A percentile compares a stretch with the other conserved stretches of the same genome.
phyloP scores from a whole-genome alignment of 2,888 invertebrate species.

The Gymnoscelis rufifasciata region DNA sequence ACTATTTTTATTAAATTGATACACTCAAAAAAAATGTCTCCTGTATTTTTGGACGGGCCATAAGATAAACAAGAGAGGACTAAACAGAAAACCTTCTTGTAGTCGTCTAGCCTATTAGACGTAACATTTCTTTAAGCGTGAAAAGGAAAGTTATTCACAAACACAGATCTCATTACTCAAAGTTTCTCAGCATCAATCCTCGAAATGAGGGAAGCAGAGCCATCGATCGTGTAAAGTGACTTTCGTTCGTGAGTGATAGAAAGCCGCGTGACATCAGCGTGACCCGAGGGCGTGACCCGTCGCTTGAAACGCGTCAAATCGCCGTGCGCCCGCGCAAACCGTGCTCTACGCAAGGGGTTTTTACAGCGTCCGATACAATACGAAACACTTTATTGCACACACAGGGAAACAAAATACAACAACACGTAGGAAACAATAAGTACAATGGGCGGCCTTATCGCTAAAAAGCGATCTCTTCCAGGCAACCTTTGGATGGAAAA shows the following conservation, averaged over 20 bases:
- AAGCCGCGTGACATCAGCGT: slow-evolving; percentile 72
- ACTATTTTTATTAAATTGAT: no score
- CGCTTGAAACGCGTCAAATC: slow-evolving; percentile 75
- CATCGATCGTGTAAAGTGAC: slow-evolving; percentile 43
- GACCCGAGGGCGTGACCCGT: slow-evolving; percentile 68
- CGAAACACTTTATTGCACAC: not conserved
- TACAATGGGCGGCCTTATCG: no score
- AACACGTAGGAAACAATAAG: no score
- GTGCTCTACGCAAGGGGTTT: slow-evolving; percentile 44
- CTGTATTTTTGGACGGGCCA: no score
- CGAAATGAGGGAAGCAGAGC: slow-evolving; percentile 20
- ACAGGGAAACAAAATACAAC: no score
- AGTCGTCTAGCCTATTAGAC: no score
- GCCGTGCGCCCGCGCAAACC: slow-evolving; percentile 68
- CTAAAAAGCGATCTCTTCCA: no score
- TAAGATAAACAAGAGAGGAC: no score
- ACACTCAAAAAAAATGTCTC: no score
- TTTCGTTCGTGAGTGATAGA: slow-evolving; percentile 65
- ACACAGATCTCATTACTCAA: slow-evolving; percentile 9
- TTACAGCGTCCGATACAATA: slow-evolving; percentile 33
- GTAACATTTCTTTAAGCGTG: not conserved
- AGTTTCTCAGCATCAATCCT: slow-evolving; percentile 25
- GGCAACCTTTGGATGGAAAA: no score
- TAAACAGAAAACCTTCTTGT: no score
- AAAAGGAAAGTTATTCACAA: slow-evolving; percentile 13